Percentiles rank a stretch among this genome's conserved stretches.
Evolutionary conservation across 2,797 vertebrate species (phyloP).

Genomic region (Anolis apletophallus): DNA sequence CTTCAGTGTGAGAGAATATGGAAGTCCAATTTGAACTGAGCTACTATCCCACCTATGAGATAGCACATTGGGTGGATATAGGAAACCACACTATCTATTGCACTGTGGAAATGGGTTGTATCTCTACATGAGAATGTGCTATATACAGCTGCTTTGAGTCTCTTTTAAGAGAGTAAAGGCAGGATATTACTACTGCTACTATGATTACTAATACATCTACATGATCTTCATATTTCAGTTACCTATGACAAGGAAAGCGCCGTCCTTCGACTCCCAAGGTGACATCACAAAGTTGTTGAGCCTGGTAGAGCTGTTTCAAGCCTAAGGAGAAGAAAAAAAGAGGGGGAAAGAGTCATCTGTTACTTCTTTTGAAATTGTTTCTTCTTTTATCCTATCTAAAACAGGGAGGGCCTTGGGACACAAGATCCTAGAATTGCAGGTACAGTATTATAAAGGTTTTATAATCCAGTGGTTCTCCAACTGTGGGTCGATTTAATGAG

Average conservation of each 20-base stretch:
- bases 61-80: too few species aligned
- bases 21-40: neutral
- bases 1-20: too few species aligned
- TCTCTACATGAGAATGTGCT: too few species aligned
- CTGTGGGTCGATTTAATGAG: too few species aligned
- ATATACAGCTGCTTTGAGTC: neutral
- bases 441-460: too few species aligned
- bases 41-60: too few species aligned
- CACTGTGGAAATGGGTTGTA: neutral
- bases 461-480: neutral
- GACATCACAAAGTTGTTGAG: conserved; percentile 86
- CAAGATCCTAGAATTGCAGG: neutral
- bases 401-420: neutral
- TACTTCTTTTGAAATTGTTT: neutral
- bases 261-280: conserved; percentile 84
- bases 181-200: too few species aligned
- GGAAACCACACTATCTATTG: neutral
- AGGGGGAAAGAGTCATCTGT: neutral
- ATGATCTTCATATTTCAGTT: neutral
- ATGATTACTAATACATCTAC: neutral
- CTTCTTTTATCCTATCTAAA: too few species aligned
- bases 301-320: conserved; percentile 84
- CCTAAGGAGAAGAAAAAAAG: conserved; percentile 64
- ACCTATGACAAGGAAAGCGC: conserved; percentile 89
- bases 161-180: too few species aligned